Evolutionary conservation across 2,888 invertebrate genomes (phyloP), one percentile per base, ranked within the genome.

Genomic region (Pyrochroa serraticornis): DNA sequence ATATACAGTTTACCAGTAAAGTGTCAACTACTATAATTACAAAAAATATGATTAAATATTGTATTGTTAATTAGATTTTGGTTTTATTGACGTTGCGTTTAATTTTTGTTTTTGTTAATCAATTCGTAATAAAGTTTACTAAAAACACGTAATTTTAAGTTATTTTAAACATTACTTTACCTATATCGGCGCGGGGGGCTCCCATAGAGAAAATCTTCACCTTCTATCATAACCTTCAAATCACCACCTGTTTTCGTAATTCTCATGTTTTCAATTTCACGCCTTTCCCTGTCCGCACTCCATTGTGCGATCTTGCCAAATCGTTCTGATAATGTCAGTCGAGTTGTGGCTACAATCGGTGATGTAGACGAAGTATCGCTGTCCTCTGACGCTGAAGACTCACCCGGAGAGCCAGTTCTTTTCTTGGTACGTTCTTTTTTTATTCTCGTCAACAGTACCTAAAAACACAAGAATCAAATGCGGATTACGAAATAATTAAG

Each of bases 241-340:
- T 88, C 88, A 39, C 87, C 87, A 43, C 86, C 87, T 41, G 87
- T 90, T 62, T 92, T 88, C 55, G 93, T 92, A 65, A 92, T 93
- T 53, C 90, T 84, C 90, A 92, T 92, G 74, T 92, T 92, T 78
- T 92, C 92, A 75, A 93, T 88, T 47, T 92, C 90, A n/a, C 89
- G 85, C 7, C 93, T 83, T 66, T 79, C 79, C 32, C 79, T 68
- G 77, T 93, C 93, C 2, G 91, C 89, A 60, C 91, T 91, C 92
- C 93, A 93, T 74, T 93, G 93, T 13, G 93, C 93, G 87, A 94
- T 92, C 82, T 93, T 93, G 62, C 93, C 93, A 79, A 94, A 94
- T 13, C 91, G 84, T 79, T 94, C 93, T 0, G 93, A 93, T 8
- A 94, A 81, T 0, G 93, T 93, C 72, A 94, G 80, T 6, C 78